Base-by-base conservation (phyloP, 1,140 invertebrate genomes). In the Mylabris phalerata region DNA sequence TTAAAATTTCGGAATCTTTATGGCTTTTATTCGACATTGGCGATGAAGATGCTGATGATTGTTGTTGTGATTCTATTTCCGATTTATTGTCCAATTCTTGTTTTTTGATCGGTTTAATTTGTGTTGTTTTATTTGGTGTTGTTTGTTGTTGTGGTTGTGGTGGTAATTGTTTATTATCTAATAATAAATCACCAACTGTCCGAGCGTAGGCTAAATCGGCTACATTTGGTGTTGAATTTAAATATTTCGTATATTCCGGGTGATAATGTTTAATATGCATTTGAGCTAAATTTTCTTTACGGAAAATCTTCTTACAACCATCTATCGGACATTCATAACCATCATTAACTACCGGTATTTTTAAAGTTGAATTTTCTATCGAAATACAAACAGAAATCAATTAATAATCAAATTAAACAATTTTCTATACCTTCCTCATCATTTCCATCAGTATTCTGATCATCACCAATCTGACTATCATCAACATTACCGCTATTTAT, bases 221-320 rank as follows among this genome's bases (percentile, higher is more conserved):
- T 50, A 93, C 90, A 75, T 93, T 93, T 11, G 89, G 89, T 3
- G 88, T 90, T 5, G 80, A 81, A 4, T 87, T 87, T 42, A 91
- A 73, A 71, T 85, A 84, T 67, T 89, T 84, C 1, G 81, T 83
- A 61, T 88, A 80, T 61, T 92, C 89, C 1, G 84, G 82, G 75
- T 94, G 91, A 69, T 93, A 93, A 74, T 93, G 90, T 65, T 93
- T 92, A n/a, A 93, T 86, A 66, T 94, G 91, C 84, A 93, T 93
- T 73, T 88, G 84, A 2, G 95, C 75, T 26, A 95, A 79, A 64
- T 89, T 92, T 67, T 94, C 90, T 70, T 93, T 94, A 13, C 93
- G 79, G 72, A 94, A 95, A 59, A 85, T 88, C 75, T 96, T 96
- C 9, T 80, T 82, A 70, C 93, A 96, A 4, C 83, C 86, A 52